Percentiles rank a stretch among this genome's conserved stretches.
Evolutionary conservation across 1,140 invertebrate species (phyloP).

Genomic region (Anagrus nilaparvatae): DNA sequence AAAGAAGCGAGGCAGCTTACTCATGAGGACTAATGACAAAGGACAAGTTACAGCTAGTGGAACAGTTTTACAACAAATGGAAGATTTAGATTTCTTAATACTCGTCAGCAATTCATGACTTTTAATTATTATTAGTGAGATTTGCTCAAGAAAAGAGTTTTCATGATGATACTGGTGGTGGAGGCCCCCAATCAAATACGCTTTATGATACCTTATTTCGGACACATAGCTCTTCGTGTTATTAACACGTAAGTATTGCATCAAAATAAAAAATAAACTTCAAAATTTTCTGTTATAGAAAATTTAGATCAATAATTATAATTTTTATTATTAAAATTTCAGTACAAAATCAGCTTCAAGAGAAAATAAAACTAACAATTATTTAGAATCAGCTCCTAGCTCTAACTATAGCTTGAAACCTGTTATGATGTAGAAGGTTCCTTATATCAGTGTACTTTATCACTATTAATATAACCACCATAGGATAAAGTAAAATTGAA

Average conservation of each 20-base stretch:
- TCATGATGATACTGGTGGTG: slow-evolving; percentile 93
- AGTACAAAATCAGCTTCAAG: slow-evolving; percentile 63
- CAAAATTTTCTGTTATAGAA: no score
- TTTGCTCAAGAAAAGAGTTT: slow-evolving; percentile 93
- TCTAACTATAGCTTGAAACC: slow-evolving; percentile 64
- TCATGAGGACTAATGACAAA: slow-evolving; percentile 88
- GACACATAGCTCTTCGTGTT: slow-evolving; percentile 91
- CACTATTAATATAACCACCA: slow-evolving; percentile 64
- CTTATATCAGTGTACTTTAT: slow-evolving; percentile 73
- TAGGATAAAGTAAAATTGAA: slow-evolving; percentile 59
- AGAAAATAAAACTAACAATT: slow-evolving; percentile 60
- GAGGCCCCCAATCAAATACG: slow-evolving; percentile 93
- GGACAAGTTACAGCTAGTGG: slow-evolving; percentile 85
- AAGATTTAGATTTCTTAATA: slow-evolving; percentile 83
- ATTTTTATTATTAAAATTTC: slow-evolving; percentile 13
- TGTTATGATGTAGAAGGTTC: slow-evolving; percentile 83
- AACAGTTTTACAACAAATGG: slow-evolving; percentile 84
- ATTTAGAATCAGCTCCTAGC: slow-evolving; percentile 50
- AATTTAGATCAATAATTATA: background rate
- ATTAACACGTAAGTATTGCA: slow-evolving; percentile 73
- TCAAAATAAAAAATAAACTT: background rate
- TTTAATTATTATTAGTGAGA: slow-evolving; percentile 79
- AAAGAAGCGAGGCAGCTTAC: slow-evolving; percentile 88
- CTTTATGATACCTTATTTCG: slow-evolving; percentile 87
- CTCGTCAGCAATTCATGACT: slow-evolving; percentile 80